These are phyloP conservation scores for Cheilosia variabilis DNA, from an alignment of 2,888 invertebrate species.

Conservation along the genomic window DNA sequence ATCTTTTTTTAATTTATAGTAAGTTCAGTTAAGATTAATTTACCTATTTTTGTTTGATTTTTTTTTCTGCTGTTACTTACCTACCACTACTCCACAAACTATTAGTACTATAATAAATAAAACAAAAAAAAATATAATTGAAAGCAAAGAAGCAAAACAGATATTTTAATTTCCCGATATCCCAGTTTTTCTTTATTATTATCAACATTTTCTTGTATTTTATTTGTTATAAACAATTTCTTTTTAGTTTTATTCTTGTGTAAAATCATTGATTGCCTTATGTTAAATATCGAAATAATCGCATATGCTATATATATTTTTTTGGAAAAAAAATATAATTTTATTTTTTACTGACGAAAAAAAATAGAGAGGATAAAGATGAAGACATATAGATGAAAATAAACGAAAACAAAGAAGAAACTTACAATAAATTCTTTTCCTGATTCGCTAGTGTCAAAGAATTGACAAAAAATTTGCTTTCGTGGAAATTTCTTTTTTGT, in stretches of 20 bases:
- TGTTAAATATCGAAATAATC: slow-evolving; percentile 59
- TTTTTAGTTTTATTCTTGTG: slow-evolving; percentile 45
- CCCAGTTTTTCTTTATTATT: slow-evolving; percentile 34
- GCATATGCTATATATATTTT: slow-evolving; percentile 22
- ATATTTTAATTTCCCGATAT: slow-evolving; percentile 11
- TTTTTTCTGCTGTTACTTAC: slow-evolving; percentile 69
- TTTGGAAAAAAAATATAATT: slow-evolving; percentile 52
- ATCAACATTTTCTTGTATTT: slow-evolving; percentile 35
- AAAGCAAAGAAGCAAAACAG: slow-evolving; percentile 3
- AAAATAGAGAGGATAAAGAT: slow-evolving; percentile 33
- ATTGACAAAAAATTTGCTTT: background rate
- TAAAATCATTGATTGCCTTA: slow-evolving; percentile 66
- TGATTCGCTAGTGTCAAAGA: background rate
- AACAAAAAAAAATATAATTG: slow-evolving; percentile 16
- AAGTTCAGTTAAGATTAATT: slow-evolving; percentile 80
- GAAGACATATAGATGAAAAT: slow-evolving; percentile 52
- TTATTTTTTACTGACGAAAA: slow-evolving; percentile 53
- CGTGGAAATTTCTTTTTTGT: slow-evolving; percentile 16
- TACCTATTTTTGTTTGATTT: slow-evolving; percentile 78
- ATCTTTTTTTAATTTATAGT: slow-evolving; percentile 48
- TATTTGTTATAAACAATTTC: slow-evolving; percentile 49
- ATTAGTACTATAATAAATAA: slow-evolving; percentile 32
- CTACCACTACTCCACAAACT: slow-evolving; percentile 33
- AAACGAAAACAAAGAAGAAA: slow-evolving; percentile 48
- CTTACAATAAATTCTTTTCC: slow-evolving; percentile 40